These are phyloP conservation scores for Onychostoma macrolepis DNA, from an alignment of 2,113 vertebrate species.

Conservation along the genomic window DNA sequence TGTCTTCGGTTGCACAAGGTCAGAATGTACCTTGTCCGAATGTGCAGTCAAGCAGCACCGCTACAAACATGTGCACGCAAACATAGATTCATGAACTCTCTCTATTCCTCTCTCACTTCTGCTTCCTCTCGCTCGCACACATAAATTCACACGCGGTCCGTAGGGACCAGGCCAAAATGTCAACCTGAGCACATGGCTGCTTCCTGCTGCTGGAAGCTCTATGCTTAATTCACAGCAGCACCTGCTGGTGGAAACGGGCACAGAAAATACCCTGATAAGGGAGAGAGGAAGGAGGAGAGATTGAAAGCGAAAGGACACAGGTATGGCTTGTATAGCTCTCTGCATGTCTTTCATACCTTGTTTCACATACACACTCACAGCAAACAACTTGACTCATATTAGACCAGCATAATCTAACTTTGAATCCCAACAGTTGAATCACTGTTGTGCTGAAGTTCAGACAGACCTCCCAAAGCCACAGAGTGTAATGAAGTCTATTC, in stretches of 20 bases:
- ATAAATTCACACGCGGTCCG: constrained; percentile 67
- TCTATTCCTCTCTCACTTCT: constrained; percentile 20
- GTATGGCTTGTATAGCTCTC: constrained; percentile 12
- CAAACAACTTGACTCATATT: constrained; percentile 57
- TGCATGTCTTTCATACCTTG: neutral
- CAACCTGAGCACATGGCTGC: constrained; percentile 70
- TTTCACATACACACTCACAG: neutral
- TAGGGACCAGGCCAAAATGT: constrained; percentile 75
- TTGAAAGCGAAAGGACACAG: neutral
- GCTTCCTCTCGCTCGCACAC: constrained; percentile 48
- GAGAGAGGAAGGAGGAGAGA: neutral
- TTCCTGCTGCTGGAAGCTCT: constrained; percentile 68
- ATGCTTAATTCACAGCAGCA: constrained; percentile 82
- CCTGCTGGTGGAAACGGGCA: constrained; percentile 79
- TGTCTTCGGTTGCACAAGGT: constrained; percentile 59
- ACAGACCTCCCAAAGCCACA: constrained; percentile 69
- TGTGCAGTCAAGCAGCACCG: constrained; percentile 46
- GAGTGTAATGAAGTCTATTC: constrained; percentile 76
- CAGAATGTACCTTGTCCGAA: constrained; percentile 56
- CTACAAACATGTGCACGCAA: constrained; percentile 57
- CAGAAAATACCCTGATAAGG: constrained; percentile 52
- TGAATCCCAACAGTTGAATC: constrained; percentile 10
- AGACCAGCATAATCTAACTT: constrained; percentile 1
- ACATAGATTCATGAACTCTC: constrained; percentile 51
- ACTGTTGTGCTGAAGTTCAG: constrained; percentile 59